Conservation (phyloP, 2,797 vertebrate genomes). For the Nyctalus aviator region DNA sequence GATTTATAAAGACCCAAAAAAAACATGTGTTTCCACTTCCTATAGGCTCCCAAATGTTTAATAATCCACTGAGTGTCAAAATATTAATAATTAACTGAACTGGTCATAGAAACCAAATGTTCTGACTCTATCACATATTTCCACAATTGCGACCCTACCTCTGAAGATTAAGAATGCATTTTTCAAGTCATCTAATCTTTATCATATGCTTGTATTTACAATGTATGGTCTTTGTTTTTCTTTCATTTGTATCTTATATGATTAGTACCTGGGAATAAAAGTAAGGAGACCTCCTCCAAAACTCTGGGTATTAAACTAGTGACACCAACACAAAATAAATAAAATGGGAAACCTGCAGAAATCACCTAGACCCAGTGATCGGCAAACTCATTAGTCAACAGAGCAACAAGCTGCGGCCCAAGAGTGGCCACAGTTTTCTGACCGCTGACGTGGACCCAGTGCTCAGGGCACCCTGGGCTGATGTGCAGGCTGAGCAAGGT, state of each 20-base stretch:
- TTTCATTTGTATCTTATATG: neutral
- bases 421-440: too few species aligned
- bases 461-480: too few species aligned
- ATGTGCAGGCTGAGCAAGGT: neutral
- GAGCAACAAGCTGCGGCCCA: too few species aligned
- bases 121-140: neutral
- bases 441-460: neutral
- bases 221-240: neutral
- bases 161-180: neutral
- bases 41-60: neutral
- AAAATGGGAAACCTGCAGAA: neutral
- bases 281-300: neutral
- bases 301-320: neutral
- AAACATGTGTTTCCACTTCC: neutral
- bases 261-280: neutral
- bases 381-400: too few species aligned
- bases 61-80: neutral
- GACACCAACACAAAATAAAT: neutral
- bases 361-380: neutral
- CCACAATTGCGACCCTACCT: neutral
- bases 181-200: neutral
- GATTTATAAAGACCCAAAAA: neutral
- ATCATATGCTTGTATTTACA: neutral
- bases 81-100: neutral
- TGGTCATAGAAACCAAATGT: neutral